Evolutionary conservation across 2,888 invertebrate species (phyloP), one percentile per base, ranked within the genome.

Genomic region (Altica lythri): DNA sequence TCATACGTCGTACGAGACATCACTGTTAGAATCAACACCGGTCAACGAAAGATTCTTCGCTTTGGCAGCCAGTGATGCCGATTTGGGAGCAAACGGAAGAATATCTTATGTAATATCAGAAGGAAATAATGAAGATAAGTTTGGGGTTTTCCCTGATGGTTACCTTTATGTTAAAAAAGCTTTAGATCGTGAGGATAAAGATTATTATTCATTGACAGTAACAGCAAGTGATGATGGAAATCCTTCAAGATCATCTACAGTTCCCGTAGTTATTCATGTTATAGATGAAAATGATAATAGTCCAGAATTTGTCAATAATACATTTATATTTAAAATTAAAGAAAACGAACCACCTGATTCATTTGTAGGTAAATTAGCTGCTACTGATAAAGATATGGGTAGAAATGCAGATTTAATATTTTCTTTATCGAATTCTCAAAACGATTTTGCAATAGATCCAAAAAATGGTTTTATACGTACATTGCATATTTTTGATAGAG

Each of bases 261-360:
- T 94, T 2, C 92, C 94, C 4, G 89, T 97, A 1, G 91, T 95
- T 12, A 89, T 97, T 58, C 93, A 95, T 71, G 86, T 97, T 14
- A 86, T 94, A 57, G 98, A 97, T 77, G 95, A 96, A 78, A 98
- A 99, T 76, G 97, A 98, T 77, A 95, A 96, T 75, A 86, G 89
- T 19, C 98, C 98, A 0, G 85, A 89, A 72, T 98, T 99, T 76
- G 87, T 88, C 2, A 93, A 96, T 67, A 84, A 86, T 19, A 92
- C 92, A 10, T 98, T 97, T 76, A 88, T 89, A 54, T 95, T 96
- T 72, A 90, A 86, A 73, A 85, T 97, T 12, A 85, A 88, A 46
- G 94, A 95, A 78, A 93, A 94, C 75, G 90, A 91, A 61, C 89
- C 90, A 1, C 84, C 88, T 0, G 92, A 92, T 73, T 90, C 93